Evolutionary conservation across 2,797 vertebrate species (phyloP).

Genomic region (Enteromius treurensis): DNA sequence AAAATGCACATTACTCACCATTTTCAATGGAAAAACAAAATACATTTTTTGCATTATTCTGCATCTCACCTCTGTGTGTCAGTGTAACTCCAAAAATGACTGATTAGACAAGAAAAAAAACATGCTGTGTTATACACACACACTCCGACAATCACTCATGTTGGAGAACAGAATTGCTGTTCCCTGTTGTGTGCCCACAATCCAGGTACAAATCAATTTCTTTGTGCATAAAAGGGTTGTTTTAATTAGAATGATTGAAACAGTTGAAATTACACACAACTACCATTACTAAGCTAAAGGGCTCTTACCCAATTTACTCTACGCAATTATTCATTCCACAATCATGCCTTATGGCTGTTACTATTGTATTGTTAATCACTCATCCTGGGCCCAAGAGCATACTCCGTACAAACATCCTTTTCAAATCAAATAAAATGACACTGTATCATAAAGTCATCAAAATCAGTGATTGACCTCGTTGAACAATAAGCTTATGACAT

Average conservation of each 20-base stretch:
- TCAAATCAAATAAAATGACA: not conserved
- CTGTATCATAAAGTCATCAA: not conserved
- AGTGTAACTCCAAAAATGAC: not conserved
- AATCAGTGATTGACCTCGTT: not conserved
- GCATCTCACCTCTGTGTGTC: slow-evolving; percentile 2
- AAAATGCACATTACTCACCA: not conserved
- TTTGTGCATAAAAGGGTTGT: slow-evolving; percentile 23
- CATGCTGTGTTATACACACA: not conserved
- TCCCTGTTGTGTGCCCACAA: not conserved
- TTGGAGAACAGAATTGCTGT: not conserved
- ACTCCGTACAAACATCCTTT: not conserved
- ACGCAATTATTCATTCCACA: slow-evolving; percentile 20
- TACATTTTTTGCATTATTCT: not conserved
- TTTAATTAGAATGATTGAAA: slow-evolving; percentile 35
- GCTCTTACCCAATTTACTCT: slow-evolving; percentile 29
- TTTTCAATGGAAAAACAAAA: not conserved
- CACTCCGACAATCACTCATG: slow-evolving; percentile 9
- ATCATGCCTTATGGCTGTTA: not conserved
- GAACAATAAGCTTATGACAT: not conserved
- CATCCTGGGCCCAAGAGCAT: slow-evolving; percentile 1
- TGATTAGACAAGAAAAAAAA: not conserved
- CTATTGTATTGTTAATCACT: slow-evolving; percentile 5
- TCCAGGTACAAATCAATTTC: slow-evolving; percentile 11
- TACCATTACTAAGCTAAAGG: slow-evolving; percentile 22
- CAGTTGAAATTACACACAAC: not conserved